Percentiles rank a stretch among this genome's conserved stretches.
These are phyloP conservation scores for Phylloscopus collybita DNA, from an alignment of 2,797 vertebrate genomes.

Conservation along the genomic window DNA sequence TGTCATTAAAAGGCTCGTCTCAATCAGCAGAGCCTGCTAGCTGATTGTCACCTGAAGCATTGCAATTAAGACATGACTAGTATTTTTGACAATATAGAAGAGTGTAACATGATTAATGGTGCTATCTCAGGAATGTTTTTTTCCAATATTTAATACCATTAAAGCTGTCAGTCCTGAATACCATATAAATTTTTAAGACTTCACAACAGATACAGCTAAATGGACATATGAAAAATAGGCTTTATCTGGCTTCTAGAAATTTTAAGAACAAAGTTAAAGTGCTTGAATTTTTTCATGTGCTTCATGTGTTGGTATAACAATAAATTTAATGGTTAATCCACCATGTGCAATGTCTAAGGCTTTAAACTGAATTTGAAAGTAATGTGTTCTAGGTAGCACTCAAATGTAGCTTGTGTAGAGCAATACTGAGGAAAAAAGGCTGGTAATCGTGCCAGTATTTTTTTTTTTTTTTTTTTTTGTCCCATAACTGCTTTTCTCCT, in stretches of 20 bases:
- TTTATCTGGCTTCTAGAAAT: neutral
- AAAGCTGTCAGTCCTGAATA: neutral
- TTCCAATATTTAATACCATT: neutral
- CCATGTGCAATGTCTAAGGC: neutral
- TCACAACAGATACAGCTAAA: neutral
- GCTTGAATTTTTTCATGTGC: neutral
- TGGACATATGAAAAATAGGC: neutral
- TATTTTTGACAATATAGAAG: constrained; percentile 24
- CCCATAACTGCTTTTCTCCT: neutral
- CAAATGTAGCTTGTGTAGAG: neutral
- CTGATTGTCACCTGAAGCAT: constrained; percentile 42
- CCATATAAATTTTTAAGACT: neutral
- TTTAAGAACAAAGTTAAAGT: neutral
- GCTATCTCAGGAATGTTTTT: neutral
- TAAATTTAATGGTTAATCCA: neutral
- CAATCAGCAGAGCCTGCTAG: constrained; percentile 23
- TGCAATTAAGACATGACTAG: constrained; percentile 36
- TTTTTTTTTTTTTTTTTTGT: neutral
- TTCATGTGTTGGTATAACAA: neutral
- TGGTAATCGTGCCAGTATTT: neutral
- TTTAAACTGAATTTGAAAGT: neutral
- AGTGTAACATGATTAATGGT: constrained; percentile 20
- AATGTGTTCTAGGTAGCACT: neutral
- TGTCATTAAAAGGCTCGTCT: constrained; percentile 31
- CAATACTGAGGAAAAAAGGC: neutral